These are phyloP conservation scores for Dermatemys mawii DNA, from an alignment of 2,113 vertebrate genomes.

Conservation along the genomic window DNA sequence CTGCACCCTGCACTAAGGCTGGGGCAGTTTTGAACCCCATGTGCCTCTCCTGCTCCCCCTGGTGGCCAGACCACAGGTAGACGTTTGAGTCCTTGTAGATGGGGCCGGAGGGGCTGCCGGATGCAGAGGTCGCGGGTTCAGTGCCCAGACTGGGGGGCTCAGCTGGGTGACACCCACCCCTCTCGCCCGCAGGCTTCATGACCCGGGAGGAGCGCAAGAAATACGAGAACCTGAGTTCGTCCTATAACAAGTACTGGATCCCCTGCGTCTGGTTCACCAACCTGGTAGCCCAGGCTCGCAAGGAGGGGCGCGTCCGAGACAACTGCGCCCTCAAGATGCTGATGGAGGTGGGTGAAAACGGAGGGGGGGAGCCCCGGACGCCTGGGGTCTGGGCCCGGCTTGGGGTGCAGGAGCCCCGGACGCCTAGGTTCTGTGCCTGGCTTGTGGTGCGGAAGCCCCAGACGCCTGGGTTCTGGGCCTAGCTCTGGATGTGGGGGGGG, in stretches of 20 bases:
- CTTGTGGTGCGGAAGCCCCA: too few species aligned
- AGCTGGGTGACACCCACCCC: background rate
- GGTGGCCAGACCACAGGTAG: too few species aligned
- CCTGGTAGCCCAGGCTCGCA: constrained; percentile 86
- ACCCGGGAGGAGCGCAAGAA: constrained; percentile 91
- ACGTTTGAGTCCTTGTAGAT: too few species aligned
- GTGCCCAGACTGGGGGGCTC: background rate
- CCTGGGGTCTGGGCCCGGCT: background rate
- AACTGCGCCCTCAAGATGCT: constrained; percentile 90
- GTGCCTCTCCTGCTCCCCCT: background rate
- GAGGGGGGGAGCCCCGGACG: too few species aligned
- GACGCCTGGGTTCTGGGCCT: background rate
- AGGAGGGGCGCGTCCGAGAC: constrained; percentile 89
- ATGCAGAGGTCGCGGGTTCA: background rate
- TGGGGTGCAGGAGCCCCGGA: too few species aligned
- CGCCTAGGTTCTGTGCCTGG: too few species aligned
- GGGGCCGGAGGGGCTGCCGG: background rate
- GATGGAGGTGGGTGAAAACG: constrained; percentile 82
- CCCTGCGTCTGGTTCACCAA: constrained; percentile 95
- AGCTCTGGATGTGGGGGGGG: too few species aligned
- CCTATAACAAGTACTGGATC: constrained; percentile 96
- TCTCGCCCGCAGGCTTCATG: constrained; percentile 88
- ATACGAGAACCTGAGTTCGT: constrained; percentile 88
- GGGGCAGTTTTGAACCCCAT: background rate
- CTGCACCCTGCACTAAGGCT: too few species aligned